These are phyloP conservation scores for Talpa occidentalis DNA, from an alignment of 2,113 vertebrate genomes.

Conservation along the genomic window DNA sequence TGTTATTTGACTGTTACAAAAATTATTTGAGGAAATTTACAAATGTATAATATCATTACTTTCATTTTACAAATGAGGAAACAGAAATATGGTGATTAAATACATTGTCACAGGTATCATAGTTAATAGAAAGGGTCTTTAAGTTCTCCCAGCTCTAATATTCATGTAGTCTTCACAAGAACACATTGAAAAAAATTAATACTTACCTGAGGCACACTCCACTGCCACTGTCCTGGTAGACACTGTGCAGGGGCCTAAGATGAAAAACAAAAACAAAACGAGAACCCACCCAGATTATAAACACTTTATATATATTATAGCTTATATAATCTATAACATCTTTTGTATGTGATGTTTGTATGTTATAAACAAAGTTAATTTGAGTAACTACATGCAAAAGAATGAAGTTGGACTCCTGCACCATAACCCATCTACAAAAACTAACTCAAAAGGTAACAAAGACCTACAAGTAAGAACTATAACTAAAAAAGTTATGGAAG, in stretches of 20 bases:
- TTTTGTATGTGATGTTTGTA: no score
- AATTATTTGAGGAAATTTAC: neutral
- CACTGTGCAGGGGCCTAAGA: slow-evolving; percentile 86
- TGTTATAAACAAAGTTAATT: no score
- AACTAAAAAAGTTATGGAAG: slow-evolving; percentile 15
- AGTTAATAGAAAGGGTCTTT: no score
- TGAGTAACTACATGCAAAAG: neutral
- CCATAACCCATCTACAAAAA: slow-evolving; percentile 18
- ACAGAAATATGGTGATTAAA: slow-evolving; percentile 30
- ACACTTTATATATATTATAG: neutral
- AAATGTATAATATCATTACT: slow-evolving; percentile 17
- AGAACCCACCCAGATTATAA: neutral
- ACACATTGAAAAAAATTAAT: slow-evolving; percentile 3
- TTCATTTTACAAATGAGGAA: slow-evolving; percentile 42
- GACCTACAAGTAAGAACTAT: neutral
- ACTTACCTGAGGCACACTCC: slow-evolving; percentile 88
- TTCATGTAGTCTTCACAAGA: slow-evolving; percentile 25
- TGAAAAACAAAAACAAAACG: slow-evolving; percentile 34
- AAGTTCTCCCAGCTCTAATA: slow-evolving; percentile 40
- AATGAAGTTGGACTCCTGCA: neutral
- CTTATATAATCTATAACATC: no score
- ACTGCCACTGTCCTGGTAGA: slow-evolving; percentile 87
- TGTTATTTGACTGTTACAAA: slow-evolving; percentile 57
- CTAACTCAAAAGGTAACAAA: slow-evolving; percentile 20
- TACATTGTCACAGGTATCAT: slow-evolving; percentile 17